A percentile compares a stretch with the other conserved stretches of the same genome.
Conservation (phyloP, 2,888 invertebrate genomes). For the Xylocampa areola region DNA sequence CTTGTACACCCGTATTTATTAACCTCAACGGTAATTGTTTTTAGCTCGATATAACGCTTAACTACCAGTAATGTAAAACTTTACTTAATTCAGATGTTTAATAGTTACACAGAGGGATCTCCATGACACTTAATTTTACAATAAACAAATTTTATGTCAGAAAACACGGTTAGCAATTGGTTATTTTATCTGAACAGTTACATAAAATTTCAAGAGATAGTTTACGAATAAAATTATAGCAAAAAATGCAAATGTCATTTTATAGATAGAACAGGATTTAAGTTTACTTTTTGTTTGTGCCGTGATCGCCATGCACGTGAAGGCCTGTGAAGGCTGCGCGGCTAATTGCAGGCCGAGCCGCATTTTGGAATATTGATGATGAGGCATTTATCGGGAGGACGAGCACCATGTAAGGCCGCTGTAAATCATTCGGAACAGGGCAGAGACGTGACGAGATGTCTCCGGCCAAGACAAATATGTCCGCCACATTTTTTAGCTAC, state of each 20-base stretch:
- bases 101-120: slow-evolving; percentile 17
- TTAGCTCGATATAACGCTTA: slow-evolving; percentile 63
- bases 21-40: slow-evolving; percentile 75
- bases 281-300: slow-evolving; percentile 79
- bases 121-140: slow-evolving; percentile 19
- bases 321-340: slow-evolving; percentile 86
- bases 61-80: slow-evolving; percentile 37
- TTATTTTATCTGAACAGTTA: slow-evolving; percentile 29
- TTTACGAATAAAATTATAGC: slow-evolving; percentile 60
- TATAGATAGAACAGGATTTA: slow-evolving; percentile 86
- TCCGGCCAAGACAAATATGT: slow-evolving; percentile 85
- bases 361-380: slow-evolving; percentile 90
- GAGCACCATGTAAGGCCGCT: slow-evolving; percentile 85
- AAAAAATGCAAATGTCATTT: slow-evolving; percentile 79
- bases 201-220: slow-evolving; percentile 51
- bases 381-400: slow-evolving; percentile 88
- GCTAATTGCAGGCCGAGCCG: slow-evolving; percentile 88
- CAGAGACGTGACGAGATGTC: slow-evolving; percentile 87
- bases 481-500: slow-evolving; percentile 81
- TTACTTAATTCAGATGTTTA: slow-evolving; percentile 36
- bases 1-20: slow-evolving; percentile 73
- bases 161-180: slow-evolving; percentile 1
- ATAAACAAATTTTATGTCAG: no score
- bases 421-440: slow-evolving; percentile 87
- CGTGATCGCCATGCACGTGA: slow-evolving; percentile 79